Conservation (phyloP, 2,113 vertebrate species). For the Lepisosteus oculatus region DNA sequence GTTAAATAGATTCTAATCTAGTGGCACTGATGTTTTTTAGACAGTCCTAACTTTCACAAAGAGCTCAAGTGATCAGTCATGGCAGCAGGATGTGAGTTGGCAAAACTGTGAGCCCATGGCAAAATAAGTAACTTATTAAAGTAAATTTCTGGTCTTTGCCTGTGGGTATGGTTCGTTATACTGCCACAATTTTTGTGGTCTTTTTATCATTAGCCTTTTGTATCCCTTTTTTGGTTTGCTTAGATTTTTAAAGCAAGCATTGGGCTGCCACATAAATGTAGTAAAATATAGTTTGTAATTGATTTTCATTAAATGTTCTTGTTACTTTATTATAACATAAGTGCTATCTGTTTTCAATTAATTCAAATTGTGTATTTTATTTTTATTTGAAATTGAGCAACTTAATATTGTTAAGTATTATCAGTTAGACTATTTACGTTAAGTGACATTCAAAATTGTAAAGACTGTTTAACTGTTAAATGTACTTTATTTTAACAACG, state of each 20-base stretch:
- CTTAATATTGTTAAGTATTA: no score
- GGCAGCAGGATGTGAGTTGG: constrained; percentile 17
- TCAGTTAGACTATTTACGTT: no score
- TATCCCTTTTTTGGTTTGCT: no score
- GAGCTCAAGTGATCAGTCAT: constrained; percentile 12
- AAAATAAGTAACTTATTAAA: constrained; percentile 12
- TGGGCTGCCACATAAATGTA: no score
- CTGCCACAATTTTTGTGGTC: constrained; percentile 24
- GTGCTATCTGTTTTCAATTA: no score
- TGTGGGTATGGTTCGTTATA: constrained; percentile 1
- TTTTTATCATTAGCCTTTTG: constrained; percentile 38
- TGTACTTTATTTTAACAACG: no score
- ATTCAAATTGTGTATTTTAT: no score
- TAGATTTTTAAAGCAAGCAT: no score
- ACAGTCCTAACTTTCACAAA: constrained; percentile 45
- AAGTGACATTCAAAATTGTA: constrained; percentile 7
- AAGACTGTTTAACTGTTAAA: neutral
- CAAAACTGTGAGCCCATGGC: constrained; percentile 5
- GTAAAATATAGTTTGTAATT: no score
- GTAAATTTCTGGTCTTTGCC: constrained; percentile 4
- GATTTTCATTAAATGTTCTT: neutral
- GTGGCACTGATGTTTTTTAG: constrained; percentile 48
- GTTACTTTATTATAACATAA: no score
- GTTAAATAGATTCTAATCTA: constrained; percentile 47
- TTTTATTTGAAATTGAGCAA: no score